Percentiles rank a stretch among this genome's conserved stretches.
phyloP scores from a whole-genome alignment of 2,888 invertebrate species.

The Ypsolopha scabrella region DNA sequence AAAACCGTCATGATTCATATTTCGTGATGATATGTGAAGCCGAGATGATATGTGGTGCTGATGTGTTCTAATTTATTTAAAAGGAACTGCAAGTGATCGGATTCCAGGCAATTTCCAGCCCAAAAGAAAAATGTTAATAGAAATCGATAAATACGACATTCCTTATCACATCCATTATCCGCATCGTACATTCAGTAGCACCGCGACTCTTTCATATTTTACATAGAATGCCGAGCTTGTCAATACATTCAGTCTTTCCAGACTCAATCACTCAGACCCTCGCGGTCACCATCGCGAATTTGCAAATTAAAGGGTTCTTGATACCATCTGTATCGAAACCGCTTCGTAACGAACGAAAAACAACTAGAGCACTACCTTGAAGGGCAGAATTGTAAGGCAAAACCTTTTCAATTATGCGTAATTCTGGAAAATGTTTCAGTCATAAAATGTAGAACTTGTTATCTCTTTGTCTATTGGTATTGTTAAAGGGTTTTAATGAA shows the following conservation, averaged over 20 bases:
- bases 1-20: too few species aligned
- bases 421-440: background rate
- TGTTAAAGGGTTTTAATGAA: too few species aligned
- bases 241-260: slow-evolving; percentile 40
- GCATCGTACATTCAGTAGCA: slow-evolving; percentile 25
- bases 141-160: background rate
- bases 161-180: slow-evolving; percentile 41
- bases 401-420: background rate
- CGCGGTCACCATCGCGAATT: slow-evolving; percentile 39
- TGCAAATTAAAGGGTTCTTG: slow-evolving; percentile 48
- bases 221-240: slow-evolving; percentile 63
- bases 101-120: too few species aligned
- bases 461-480: too few species aligned
- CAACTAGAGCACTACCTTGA: background rate
- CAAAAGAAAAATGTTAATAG: too few species aligned
- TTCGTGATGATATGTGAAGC: too few species aligned
- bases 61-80: too few species aligned
- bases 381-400: background rate
- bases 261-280: slow-evolving; percentile 56
- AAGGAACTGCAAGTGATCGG: too few species aligned
- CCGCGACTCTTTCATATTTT: slow-evolving; percentile 57
- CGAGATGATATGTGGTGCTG: too few species aligned
- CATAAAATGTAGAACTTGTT: too few species aligned
- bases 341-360: background rate
- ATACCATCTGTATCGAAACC: slow-evolving; percentile 25